Percentiles rank a stretch among this genome's conserved stretches.
phyloP scores from a whole-genome alignment of 1,140 invertebrate genomes.

The Drosophila triauraria region DNA sequence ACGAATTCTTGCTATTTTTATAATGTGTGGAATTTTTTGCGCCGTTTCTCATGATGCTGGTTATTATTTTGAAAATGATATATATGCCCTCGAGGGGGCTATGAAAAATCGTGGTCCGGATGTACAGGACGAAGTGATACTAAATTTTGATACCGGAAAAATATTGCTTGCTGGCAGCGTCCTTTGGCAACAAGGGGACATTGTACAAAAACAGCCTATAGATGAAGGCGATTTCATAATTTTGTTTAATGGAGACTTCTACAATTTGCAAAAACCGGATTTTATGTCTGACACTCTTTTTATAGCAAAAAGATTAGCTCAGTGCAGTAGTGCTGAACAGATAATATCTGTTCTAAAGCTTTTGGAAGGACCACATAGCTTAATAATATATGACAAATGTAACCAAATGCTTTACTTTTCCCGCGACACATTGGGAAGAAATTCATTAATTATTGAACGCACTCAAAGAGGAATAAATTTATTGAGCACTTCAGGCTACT shows the following conservation, averaged over 20 bases:
- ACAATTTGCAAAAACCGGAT: constrained; percentile 85
- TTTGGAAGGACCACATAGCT: constrained; percentile 93
- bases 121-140: constrained; percentile 11
- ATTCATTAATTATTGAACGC: constrained; percentile 91
- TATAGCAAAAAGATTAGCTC: constrained; percentile 32
- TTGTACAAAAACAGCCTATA: constrained; percentile 87
- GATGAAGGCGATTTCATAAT: constrained; percentile 87
- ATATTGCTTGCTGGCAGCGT: constrained; percentile 86
- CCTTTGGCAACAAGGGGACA: constrained; percentile 90
- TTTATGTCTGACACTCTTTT: constrained; percentile 53
- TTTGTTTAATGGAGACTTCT: constrained; percentile 94
- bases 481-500: constrained; percentile 86
- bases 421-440: constrained; percentile 93
- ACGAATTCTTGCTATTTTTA: neutral
- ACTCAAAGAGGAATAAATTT: constrained; percentile 86
- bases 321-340: constrained; percentile 33
- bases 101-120: constrained; percentile 66
- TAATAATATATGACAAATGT: constrained; percentile 91
- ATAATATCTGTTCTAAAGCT: constrained; percentile 36
- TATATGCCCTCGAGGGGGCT: constrained; percentile 2
- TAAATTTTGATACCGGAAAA: constrained; percentile 15
- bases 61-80: neutral
- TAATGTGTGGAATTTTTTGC: constrained; percentile 71
- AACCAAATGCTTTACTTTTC: constrained; percentile 91
- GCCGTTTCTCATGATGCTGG: constrained; percentile 12